These are phyloP conservation scores for Popillia japonica DNA, from an alignment of 1,140 invertebrate species.

Conservation along the genomic window DNA sequence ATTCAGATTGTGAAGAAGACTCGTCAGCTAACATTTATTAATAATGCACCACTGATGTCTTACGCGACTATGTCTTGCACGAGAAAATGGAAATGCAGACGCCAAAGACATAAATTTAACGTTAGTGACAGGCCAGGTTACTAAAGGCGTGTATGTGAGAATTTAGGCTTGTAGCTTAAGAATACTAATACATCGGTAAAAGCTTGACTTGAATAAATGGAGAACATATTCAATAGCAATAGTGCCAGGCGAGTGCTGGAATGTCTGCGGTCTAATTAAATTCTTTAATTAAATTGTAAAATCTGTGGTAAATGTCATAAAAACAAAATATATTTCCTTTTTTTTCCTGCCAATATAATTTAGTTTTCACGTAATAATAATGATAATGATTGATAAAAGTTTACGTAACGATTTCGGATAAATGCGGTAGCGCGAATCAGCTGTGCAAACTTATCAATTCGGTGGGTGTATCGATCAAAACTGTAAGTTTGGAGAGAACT, in stretches of 20 bases:
- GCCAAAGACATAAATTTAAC: background rate
- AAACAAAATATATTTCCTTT: too few relatives aligned
- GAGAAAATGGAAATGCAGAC: background rate
- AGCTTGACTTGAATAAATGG: background rate
- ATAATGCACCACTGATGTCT: background rate
- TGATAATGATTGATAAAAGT: conserved; percentile 75
- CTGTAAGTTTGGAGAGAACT: conserved; percentile 73
- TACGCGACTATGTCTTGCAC: background rate
- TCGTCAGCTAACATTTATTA: background rate
- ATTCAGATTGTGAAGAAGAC: conserved; percentile 1
- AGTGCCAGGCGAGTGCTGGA: too few relatives aligned
- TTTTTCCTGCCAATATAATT: too few relatives aligned
- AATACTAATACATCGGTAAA: background rate
- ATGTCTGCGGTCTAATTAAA: too few relatives aligned
- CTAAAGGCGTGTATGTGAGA: conserved; percentile 22
- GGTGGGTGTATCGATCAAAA: conserved; percentile 71
- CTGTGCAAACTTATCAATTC: conserved; percentile 64
- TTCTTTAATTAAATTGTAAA: too few relatives aligned
- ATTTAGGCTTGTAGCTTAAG: background rate
- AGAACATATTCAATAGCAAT: too few relatives aligned
- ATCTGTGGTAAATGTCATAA: too few relatives aligned
- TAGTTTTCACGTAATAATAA: too few relatives aligned
- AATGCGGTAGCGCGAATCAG: conserved; percentile 70
- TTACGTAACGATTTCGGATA: conserved; percentile 70
- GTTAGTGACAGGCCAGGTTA: background rate